These are phyloP conservation scores for Philereme transversata DNA, from an alignment of 2,888 invertebrate genomes.

Conservation along the genomic window DNA sequence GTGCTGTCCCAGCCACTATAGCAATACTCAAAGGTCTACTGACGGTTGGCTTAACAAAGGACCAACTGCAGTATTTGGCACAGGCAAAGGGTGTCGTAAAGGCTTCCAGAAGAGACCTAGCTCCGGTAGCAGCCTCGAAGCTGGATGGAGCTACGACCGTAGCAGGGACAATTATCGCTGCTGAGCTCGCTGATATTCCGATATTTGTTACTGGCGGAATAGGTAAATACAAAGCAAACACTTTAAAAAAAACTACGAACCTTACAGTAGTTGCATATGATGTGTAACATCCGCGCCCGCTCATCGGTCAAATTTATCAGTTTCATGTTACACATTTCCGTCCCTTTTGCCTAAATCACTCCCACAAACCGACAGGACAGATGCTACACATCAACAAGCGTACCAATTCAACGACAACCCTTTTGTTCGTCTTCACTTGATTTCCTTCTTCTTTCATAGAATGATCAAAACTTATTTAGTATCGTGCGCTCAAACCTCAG, in stretches of 20 bases:
- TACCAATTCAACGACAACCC: too few species aligned
- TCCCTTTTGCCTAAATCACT: too few species aligned
- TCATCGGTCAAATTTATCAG: too few species aligned
- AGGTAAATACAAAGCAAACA: conserved; percentile 1
- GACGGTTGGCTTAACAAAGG: conserved; percentile 88
- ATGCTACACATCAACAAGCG: too few species aligned
- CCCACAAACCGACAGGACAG: too few species aligned
- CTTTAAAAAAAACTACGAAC: too few species aligned
- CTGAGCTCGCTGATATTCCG: conserved; percentile 91
- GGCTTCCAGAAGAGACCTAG: conserved; percentile 94
- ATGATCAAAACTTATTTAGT: conserved; percentile 2
- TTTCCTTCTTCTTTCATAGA: not conserved
- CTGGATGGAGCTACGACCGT: conserved; percentile 97
- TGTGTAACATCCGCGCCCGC: too few species aligned
- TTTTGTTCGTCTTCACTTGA: too few species aligned
- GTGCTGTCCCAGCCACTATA: conserved; percentile 95
- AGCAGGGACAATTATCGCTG: conserved; percentile 95
- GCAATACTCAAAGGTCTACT: conserved; percentile 93
- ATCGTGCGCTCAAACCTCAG: conserved; percentile 1
- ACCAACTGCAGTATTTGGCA: conserved; percentile 87
- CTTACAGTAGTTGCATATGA: too few species aligned
- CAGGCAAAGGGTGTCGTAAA: conserved; percentile 86
- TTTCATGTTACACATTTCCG: too few species aligned
- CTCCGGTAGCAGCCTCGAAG: conserved; percentile 87
- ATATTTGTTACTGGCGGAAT: conserved; percentile 97